phyloP scores from a whole-genome alignment of 2,888 invertebrate genomes.

The Aelia acuminata region DNA sequence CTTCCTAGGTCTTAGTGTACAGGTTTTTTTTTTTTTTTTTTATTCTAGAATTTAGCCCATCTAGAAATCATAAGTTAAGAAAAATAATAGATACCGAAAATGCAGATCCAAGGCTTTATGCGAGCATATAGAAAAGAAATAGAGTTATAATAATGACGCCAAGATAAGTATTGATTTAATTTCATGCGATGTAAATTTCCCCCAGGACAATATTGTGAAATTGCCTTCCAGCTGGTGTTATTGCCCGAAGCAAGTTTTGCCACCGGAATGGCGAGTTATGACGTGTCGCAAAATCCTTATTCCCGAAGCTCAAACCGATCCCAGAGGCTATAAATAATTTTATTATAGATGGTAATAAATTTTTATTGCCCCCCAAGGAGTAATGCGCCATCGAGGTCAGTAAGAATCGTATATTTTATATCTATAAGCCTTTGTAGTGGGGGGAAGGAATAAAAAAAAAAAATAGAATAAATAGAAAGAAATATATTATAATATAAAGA shows the following conservation, averaged over 20 bases:
- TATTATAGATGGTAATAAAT: slow-evolving; percentile 21
- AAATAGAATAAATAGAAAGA: background rate
- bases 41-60: too few species aligned
- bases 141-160: too few species aligned
- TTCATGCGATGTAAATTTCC: background rate
- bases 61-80: too few species aligned
- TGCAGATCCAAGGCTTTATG: too few species aligned
- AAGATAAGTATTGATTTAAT: too few species aligned
- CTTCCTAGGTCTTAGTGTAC: too few species aligned
- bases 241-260: background rate
- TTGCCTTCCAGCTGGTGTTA: background rate
- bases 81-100: too few species aligned
- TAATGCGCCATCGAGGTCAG: slow-evolving; percentile 3
- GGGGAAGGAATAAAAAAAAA: too few species aligned
- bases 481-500: background rate
- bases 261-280: background rate
- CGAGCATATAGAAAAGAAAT: too few species aligned
- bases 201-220: background rate
- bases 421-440: background rate
- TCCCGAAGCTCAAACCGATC: background rate
- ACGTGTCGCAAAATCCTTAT: slow-evolving; percentile 23
- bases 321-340: background rate
- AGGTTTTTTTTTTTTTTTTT: too few species aligned
- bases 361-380: background rate
- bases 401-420: slow-evolving; percentile 29